Evolutionary conservation across 2,888 invertebrate species (phyloP).

Genomic region (Orchestes rusci): DNA sequence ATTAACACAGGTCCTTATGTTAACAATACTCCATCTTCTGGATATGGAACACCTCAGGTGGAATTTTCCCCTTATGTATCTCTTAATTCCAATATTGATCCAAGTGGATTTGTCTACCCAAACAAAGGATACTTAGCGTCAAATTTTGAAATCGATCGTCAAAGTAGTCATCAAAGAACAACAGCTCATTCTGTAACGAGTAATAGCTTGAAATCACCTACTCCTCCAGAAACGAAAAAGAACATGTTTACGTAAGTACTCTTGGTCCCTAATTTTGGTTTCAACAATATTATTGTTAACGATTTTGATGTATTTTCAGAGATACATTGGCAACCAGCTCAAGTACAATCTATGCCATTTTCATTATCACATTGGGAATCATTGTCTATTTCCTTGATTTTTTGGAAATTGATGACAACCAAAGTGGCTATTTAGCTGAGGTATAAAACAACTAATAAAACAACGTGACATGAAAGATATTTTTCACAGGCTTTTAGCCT

Average conservation of each 20-base stretch:
- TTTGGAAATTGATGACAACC: constrained; percentile 10
- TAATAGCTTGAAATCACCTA: no score
- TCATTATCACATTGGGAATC: constrained; percentile 19
- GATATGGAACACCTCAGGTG: no score
- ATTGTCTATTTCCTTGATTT: constrained; percentile 19
- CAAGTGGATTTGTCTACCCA: no score
- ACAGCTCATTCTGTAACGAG: no score
- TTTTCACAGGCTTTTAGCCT: constrained; percentile 55
- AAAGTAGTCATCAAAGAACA: no score
- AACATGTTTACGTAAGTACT: constrained; percentile 19
- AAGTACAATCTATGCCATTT: constrained; percentile 17
- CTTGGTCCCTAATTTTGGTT: not conserved
- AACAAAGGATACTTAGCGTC: not conserved
- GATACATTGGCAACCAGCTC: constrained; percentile 10
- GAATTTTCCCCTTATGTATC: no score
- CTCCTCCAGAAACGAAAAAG: constrained; percentile 11
- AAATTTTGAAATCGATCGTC: no score
- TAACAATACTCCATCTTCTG: no score
- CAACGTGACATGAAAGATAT: no score
- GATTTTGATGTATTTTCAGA: constrained; percentile 7
- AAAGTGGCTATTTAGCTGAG: constrained; percentile 11
- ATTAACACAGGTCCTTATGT: no score
- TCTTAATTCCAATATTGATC: no score
- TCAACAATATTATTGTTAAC: not conserved
- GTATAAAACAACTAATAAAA: constrained; percentile 8